phyloP scores from a whole-genome alignment of 2,113 vertebrate genomes.

The Brevimyrus niger region DNA sequence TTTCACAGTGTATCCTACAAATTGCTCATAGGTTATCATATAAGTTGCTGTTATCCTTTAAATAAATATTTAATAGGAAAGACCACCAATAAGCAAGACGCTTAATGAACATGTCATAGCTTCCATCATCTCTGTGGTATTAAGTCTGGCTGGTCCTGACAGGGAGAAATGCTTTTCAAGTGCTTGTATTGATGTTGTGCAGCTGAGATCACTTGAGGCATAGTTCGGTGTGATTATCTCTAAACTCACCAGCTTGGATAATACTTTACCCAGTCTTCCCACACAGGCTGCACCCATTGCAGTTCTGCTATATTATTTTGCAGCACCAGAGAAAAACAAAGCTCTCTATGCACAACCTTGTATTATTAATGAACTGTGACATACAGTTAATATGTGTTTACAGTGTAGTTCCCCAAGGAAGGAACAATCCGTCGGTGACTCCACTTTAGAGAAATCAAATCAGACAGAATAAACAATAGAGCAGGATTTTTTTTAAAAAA shows the following conservation, averaged over 20 bases:
- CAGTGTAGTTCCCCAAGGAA: constrained; percentile 28
- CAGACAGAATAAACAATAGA: constrained; percentile 36
- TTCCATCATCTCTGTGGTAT: not conserved
- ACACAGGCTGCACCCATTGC: not conserved
- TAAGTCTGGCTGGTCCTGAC: not conserved
- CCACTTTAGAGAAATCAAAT: constrained; percentile 32
- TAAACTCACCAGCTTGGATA: not conserved
- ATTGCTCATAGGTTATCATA: not conserved
- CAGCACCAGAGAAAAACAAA: not conserved
- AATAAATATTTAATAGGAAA: not conserved
- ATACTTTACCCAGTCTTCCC: not conserved
- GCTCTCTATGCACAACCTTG: not conserved
- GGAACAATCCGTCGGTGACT: constrained; percentile 16
- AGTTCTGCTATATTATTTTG: not conserved
- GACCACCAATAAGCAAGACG: not conserved
- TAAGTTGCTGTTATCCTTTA: not conserved
- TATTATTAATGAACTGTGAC: constrained; percentile 41
- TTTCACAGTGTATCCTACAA: not conserved
- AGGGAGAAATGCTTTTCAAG: not conserved
- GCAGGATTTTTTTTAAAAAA: constrained; percentile 31
- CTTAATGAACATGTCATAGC: not conserved
- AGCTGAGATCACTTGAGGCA: not conserved
- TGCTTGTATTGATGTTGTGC: not conserved
- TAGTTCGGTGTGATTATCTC: not conserved
- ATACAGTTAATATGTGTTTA: constrained; percentile 42